A percentile compares a stretch with the other conserved stretches of the same genome.
These are phyloP conservation scores for Aphaenogaster floridana DNA, from an alignment of 1,140 invertebrate species.

Conservation along the genomic window DNA sequence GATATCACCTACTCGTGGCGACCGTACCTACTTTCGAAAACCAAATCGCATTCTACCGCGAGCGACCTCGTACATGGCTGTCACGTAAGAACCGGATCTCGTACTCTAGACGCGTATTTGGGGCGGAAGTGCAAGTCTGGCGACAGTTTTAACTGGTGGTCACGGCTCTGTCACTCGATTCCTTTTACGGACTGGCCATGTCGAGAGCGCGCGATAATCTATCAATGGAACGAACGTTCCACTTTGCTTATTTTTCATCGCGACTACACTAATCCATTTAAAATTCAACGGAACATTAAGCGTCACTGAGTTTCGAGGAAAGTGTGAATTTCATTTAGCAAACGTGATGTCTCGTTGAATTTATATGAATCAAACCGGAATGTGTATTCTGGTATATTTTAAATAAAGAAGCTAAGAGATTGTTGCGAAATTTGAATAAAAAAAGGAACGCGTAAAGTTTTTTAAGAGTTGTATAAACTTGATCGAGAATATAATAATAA, in stretches of 20 bases:
- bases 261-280: not conserved
- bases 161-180: slow-evolving; percentile 50
- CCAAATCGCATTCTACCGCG: slow-evolving; percentile 62
- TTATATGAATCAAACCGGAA: not conserved
- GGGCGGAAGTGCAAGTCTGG: slow-evolving; percentile 78
- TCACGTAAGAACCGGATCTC: slow-evolving; percentile 76
- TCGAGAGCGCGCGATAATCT: slow-evolving; percentile 34
- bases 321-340: not conserved
- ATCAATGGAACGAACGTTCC: slow-evolving; percentile 37
- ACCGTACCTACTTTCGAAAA: slow-evolving; percentile 61
- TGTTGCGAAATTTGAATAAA: not conserved
- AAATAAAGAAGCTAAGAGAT: not conserved
- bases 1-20: slow-evolving; percentile 32
- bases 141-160: slow-evolving; percentile 74
- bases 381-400: not conserved
- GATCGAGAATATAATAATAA: not conserved
- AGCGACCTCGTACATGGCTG: slow-evolving; percentile 63
- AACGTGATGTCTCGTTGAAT: not conserved
- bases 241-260: slow-evolving; percentile 46
- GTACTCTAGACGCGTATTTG: slow-evolving; percentile 77
- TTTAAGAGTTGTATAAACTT: not conserved
- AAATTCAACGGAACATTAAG: slow-evolving; percentile 5
- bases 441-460: not conserved
- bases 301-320: not conserved
- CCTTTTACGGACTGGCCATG: slow-evolving; percentile 50